Evolutionary conservation across 2,797 vertebrate genomes (phyloP).

Genomic region (Poeciliopsis gracilis): DNA sequence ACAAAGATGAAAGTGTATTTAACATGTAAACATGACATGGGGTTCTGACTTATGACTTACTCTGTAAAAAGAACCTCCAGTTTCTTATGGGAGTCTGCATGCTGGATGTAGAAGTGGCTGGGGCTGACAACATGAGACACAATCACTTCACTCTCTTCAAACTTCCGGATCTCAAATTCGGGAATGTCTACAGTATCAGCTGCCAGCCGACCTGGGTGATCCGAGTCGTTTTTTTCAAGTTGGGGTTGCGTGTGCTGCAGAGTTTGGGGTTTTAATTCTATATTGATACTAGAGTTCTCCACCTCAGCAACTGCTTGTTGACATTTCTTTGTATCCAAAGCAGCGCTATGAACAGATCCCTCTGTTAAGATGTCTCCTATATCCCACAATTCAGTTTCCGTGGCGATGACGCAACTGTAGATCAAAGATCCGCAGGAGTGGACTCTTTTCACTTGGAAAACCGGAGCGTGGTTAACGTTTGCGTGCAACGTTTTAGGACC

Average conservation of each 20-base stretch:
- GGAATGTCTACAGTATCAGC: conserved; percentile 53
- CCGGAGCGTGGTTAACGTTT: conserved; percentile 31
- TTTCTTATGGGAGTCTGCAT: conserved; percentile 50
- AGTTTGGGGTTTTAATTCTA: conserved; percentile 4
- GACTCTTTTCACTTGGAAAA: conserved; percentile 70
- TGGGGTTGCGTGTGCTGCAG: conserved; percentile 10
- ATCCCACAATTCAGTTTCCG: conserved; percentile 82
- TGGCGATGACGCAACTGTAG: conserved; percentile 74
- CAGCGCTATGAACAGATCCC: not conserved
- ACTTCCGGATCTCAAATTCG: conserved; percentile 70
- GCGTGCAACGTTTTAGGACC: conserved; percentile 16
- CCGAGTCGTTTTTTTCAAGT: not conserved
- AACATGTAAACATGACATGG: conserved; percentile 51
- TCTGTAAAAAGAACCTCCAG: conserved; percentile 61
- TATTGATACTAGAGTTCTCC: conserved; percentile 14
- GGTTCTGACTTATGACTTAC: conserved; percentile 44
- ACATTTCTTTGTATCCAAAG: conserved; percentile 10
- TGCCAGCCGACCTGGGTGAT: not conserved
- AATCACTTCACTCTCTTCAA: conserved; percentile 77
- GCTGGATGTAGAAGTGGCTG: conserved; percentile 78
- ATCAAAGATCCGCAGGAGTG: conserved; percentile 47
- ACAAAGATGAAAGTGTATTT: conserved; percentile 22
- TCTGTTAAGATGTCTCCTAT: conserved; percentile 65
- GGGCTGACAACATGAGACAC: conserved; percentile 76
- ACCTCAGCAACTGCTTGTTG: not conserved